Percentiles rank a stretch among this genome's conserved stretches.
Conservation (phyloP, 2,113 vertebrate species). For the Mustela nigripes region DNA sequence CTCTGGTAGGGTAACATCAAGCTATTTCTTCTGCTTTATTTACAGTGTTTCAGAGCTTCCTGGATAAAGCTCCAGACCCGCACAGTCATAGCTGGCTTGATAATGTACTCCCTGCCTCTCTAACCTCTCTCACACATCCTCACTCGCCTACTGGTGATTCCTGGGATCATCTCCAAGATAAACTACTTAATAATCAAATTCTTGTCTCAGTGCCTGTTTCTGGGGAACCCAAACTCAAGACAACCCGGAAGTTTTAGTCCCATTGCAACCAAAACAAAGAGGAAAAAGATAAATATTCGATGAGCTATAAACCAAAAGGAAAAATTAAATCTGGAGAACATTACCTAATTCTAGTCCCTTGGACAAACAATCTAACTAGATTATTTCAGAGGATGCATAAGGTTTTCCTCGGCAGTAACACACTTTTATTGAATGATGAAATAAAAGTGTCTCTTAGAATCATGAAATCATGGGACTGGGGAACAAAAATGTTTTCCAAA, state of each 20-base stretch:
- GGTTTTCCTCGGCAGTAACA: background rate
- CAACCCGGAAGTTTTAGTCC: background rate
- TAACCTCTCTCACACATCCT: too few species aligned
- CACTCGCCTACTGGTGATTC: background rate
- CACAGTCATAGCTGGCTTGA: background rate
- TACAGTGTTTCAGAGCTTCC: background rate
- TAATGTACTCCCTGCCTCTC: fast-evolving
- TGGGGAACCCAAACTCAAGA: background rate
- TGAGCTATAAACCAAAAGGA: slow-evolving; percentile 13
- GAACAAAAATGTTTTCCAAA: background rate
- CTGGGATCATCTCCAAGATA: background rate
- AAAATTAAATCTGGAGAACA: slow-evolving; percentile 55
- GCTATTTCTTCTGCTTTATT: background rate
- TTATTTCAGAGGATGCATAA: slow-evolving; percentile 21
- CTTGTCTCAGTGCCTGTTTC: slow-evolving; percentile 27
- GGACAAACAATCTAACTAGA: background rate
- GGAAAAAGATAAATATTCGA: background rate
- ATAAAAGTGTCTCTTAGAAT: slow-evolving; percentile 58
- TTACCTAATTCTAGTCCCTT: slow-evolving; percentile 28
- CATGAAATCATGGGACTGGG: background rate
- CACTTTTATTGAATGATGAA: slow-evolving; percentile 40
- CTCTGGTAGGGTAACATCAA: background rate
- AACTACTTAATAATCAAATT: background rate
- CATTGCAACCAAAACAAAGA: background rate
- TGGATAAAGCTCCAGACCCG: background rate